Percentiles rank a stretch among this genome's conserved stretches.
These are phyloP conservation scores for Drosophila ananassae DNA, from an alignment of 1,140 invertebrate genomes.

Conservation along the genomic window DNA sequence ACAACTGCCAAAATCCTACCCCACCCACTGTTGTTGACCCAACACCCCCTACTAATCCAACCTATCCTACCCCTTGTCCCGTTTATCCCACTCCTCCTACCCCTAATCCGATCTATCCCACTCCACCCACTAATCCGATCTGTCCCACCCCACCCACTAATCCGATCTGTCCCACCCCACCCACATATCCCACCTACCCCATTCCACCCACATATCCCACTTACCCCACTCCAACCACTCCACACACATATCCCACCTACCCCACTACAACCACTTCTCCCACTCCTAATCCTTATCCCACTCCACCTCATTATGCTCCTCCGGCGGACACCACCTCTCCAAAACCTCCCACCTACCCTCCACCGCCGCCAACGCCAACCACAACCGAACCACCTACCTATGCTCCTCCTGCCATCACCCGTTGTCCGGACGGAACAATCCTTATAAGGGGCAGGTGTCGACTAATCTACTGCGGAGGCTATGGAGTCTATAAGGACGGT, in stretches of 20 bases:
- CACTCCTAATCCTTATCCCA: neutral
- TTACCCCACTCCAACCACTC: too few species aligned
- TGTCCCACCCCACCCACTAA: neutral
- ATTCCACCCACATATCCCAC: neutral
- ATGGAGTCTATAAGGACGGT: slow-evolving; percentile 23
- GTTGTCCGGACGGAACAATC: slow-evolving; percentile 54
- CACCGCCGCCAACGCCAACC: slow-evolving; percentile 6
- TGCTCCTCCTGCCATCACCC: slow-evolving; percentile 29
- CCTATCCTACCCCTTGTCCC: neutral
- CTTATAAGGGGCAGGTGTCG: slow-evolving; percentile 46
- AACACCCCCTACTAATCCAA: neutral
- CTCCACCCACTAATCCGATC: neutral
- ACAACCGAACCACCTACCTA: slow-evolving; percentile 2
- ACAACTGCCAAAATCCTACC: neutral
- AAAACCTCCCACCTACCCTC: slow-evolving; percentile 1
- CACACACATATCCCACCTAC: neutral
- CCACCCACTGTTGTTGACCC: neutral
- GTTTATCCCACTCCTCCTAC: neutral
- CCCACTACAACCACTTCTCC: neutral
- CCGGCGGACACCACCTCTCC: neutral
- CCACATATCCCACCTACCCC: neutral
- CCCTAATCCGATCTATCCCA: neutral
- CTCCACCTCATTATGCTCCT: neutral
- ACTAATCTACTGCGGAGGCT: slow-evolving; percentile 48
- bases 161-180: neutral